A percentile compares a stretch with the other conserved stretches of the same genome.
Evolutionary conservation across 2,113 vertebrate species (phyloP).

Genomic region (Pedetes capensis): DNA sequence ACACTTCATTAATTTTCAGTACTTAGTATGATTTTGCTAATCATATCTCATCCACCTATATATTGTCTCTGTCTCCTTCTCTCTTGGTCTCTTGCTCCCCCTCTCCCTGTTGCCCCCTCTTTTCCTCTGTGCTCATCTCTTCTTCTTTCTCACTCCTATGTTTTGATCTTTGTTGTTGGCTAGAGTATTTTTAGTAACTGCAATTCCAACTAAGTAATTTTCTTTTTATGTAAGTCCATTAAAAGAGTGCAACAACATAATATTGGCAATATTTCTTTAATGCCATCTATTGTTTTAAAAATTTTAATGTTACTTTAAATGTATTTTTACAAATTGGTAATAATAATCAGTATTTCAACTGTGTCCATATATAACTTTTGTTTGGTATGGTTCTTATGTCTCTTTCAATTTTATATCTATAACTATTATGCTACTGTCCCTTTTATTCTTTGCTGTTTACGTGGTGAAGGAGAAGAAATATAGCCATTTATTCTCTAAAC

Average conservation of each 20-base stretch:
- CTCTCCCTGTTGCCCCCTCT: no score
- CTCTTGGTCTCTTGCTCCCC: neutral
- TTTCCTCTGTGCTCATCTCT: no score
- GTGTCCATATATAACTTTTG: neutral
- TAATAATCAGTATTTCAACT: neutral
- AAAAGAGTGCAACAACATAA: neutral
- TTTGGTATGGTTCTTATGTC: neutral
- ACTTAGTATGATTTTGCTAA: neutral
- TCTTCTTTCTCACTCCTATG: neutral
- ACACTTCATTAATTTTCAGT: neutral
- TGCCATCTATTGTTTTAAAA: neutral
- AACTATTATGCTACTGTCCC: neutral
- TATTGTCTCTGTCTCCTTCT: neutral
- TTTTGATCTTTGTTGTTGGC: neutral
- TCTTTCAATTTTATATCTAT: neutral
- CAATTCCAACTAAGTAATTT: neutral
- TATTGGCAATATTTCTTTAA: neutral
- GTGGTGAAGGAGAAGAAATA: neutral
- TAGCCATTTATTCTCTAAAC: neutral
- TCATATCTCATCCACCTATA: neutral
- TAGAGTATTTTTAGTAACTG: neutral
- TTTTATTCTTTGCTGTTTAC: neutral
- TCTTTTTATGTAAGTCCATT: neutral
- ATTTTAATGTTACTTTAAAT: no score
- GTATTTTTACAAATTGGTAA: neutral